phyloP scores from a whole-genome alignment of 2,113 vertebrate genomes.

The Phylloscopus trochilus region DNA sequence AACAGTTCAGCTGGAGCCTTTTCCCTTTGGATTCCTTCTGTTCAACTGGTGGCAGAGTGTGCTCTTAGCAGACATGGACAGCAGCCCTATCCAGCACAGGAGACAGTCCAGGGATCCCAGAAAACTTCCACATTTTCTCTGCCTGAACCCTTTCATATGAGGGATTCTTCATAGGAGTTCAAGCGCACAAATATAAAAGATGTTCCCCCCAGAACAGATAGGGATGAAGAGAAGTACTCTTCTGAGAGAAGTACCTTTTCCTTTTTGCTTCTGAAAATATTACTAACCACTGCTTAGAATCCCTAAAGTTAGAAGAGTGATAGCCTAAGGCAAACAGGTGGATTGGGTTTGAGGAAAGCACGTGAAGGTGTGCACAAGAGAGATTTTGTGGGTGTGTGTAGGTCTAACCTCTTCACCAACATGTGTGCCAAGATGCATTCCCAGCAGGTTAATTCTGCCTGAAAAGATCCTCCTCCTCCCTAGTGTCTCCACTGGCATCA shows the following conservation, averaged over 20 bases:
- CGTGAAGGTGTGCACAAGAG: fast-evolving
- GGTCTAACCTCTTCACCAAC: not conserved
- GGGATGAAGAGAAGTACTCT: not conserved
- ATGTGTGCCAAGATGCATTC: not conserved
- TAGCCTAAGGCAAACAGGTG: not conserved
- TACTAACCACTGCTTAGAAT: not conserved
- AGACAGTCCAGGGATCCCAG: not conserved
- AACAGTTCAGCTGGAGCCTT: slow-evolving; percentile 13
- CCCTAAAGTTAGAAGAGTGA: not conserved
- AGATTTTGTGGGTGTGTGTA: not conserved
- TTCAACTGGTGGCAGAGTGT: not conserved
- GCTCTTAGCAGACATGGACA: not conserved
- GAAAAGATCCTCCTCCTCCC: not conserved
- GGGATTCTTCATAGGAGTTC: not conserved
- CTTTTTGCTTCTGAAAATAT: not conserved
- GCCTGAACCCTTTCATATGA: not conserved
- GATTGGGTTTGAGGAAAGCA: not conserved
- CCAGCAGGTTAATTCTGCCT: not conserved
- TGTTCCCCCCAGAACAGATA: fast-evolving
- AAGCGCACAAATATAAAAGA: not conserved
- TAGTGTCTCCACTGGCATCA: too few species aligned
- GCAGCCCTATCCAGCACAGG: not conserved
- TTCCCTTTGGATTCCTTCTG: not conserved
- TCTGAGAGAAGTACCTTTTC: not conserved
- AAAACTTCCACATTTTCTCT: not conserved